Evolutionary conservation across 1,140 invertebrate species (phyloP).

Genomic region (Drosophila dunni): DNA sequence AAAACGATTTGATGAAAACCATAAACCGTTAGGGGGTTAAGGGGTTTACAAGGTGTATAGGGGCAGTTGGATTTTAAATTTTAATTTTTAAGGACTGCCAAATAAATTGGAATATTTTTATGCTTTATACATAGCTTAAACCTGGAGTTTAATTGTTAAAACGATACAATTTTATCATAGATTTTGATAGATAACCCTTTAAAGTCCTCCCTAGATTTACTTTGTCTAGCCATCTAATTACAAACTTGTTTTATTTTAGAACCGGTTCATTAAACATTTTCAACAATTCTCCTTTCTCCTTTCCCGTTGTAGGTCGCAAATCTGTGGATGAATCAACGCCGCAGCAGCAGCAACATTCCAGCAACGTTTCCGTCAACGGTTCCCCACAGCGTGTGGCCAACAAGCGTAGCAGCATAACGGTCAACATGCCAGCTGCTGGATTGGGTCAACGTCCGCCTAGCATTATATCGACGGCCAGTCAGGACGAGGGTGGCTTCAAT

Average conservation of each 20-base stretch:
- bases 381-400: conserved; percentile 74
- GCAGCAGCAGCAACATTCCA: conserved; percentile 64
- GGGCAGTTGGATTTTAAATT: background rate
- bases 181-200: too few species aligned
- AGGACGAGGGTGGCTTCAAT: conserved; percentile 88
- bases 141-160: too few species aligned
- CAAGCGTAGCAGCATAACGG: conserved; percentile 84
- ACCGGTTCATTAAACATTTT: background rate
- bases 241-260: too few species aligned
- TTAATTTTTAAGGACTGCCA: background rate
- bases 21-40: too few species aligned
- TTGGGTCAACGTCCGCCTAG: conserved; percentile 86
- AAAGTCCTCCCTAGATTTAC: too few species aligned
- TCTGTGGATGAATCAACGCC: conserved; percentile 57
- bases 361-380: conserved; percentile 37
- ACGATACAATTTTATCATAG: too few species aligned
- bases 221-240: too few species aligned
- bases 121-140: too few species aligned
- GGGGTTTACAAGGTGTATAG: background rate
- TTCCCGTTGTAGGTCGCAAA: conserved; percentile 61
- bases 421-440: conserved; percentile 88
- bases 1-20: conserved; percentile 61
- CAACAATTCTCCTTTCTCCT: background rate
- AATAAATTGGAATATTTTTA: too few species aligned
- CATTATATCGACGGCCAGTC: conserved; percentile 85